A percentile compares a stretch with the other conserved stretches of the same genome.
phyloP scores from a whole-genome alignment of 2,888 invertebrate species.

The Limenitis arthemis region DNA sequence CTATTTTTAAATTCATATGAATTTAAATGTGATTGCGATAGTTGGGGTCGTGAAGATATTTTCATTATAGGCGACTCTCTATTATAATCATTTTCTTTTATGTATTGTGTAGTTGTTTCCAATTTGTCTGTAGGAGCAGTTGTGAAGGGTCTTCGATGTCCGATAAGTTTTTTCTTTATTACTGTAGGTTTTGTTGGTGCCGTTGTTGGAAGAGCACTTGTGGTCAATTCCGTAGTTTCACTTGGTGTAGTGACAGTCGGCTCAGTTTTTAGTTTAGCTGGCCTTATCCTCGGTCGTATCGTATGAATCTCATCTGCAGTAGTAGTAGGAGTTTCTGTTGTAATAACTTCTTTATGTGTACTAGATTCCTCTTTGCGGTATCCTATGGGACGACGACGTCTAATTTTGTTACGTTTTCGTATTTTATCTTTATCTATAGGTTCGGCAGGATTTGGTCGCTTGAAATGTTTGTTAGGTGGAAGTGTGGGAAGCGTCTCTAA shows the following conservation, averaged over 20 bases:
- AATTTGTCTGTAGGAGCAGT: constrained; percentile 40
- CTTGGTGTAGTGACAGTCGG: constrained; percentile 55
- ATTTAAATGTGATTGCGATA: constrained; percentile 34
- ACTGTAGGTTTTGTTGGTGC: constrained; percentile 59
- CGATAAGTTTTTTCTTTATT: constrained; percentile 50
- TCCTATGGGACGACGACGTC: constrained; percentile 58
- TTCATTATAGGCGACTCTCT: constrained; percentile 68
- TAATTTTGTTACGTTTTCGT: constrained; percentile 59
- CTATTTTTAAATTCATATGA: constrained; percentile 42
- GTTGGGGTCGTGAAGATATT: constrained; percentile 54
- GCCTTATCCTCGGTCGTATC: constrained; percentile 51
- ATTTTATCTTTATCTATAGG: constrained; percentile 50
- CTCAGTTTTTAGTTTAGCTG: constrained; percentile 42
- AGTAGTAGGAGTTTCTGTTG: constrained; percentile 42
- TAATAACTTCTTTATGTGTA: constrained; percentile 31
- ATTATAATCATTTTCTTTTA: constrained; percentile 39
- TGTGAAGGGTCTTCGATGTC: constrained; percentile 46
- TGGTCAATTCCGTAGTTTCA: constrained; percentile 58
- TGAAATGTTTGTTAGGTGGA: constrained; percentile 62
- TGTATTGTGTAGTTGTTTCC: constrained; percentile 50
- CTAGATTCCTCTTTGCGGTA: constrained; percentile 45
- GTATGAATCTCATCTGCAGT: constrained; percentile 49
- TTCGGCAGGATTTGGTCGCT: constrained; percentile 43
- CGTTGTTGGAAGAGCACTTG: constrained; percentile 61
- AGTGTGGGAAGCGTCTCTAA: constrained; percentile 57